Evolutionary conservation across 35 echinoderm and acorn worm species (phyloP).

Genomic region (Ptychodera flava): DNA sequence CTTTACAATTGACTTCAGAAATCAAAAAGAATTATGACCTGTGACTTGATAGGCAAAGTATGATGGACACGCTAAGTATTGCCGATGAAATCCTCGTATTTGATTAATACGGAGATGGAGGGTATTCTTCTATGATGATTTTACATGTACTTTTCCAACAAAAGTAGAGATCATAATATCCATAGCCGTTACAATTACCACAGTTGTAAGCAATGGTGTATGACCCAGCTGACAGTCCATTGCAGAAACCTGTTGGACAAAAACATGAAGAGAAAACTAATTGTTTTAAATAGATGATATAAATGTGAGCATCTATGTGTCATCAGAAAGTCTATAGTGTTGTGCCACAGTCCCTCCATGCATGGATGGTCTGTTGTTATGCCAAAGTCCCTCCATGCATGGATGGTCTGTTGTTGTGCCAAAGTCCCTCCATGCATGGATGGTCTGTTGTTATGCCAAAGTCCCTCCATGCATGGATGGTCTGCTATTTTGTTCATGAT

Average conservation of each 20-base stretch:
- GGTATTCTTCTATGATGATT: conserved; percentile 72
- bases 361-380: neutral
- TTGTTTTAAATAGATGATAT: neutral
- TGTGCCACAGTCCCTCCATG: neutral
- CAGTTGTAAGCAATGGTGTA: conserved; percentile 41
- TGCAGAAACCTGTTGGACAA: conserved; percentile 48
- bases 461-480: neutral
- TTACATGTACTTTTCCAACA: conserved; percentile 64
- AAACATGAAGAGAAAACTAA: neutral
- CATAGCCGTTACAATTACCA: conserved; percentile 68
- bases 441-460: neutral
- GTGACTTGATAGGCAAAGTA: too few species aligned
- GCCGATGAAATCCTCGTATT: too few species aligned
- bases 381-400: neutral
- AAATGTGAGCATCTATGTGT: neutral
- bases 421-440: neutral
- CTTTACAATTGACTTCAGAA: too few species aligned
- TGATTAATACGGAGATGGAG: conserved; percentile 69
- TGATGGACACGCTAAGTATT: too few species aligned
- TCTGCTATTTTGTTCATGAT: neutral
- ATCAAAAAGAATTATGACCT: too few species aligned
- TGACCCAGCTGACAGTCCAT: conserved; percentile 47
- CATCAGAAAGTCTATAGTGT: neutral
- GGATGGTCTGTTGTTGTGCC: neutral
- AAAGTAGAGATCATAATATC: conserved; percentile 62